Evolutionary conservation across 2,113 vertebrate species (phyloP).

Genomic region (Bettongia penicillata): DNA sequence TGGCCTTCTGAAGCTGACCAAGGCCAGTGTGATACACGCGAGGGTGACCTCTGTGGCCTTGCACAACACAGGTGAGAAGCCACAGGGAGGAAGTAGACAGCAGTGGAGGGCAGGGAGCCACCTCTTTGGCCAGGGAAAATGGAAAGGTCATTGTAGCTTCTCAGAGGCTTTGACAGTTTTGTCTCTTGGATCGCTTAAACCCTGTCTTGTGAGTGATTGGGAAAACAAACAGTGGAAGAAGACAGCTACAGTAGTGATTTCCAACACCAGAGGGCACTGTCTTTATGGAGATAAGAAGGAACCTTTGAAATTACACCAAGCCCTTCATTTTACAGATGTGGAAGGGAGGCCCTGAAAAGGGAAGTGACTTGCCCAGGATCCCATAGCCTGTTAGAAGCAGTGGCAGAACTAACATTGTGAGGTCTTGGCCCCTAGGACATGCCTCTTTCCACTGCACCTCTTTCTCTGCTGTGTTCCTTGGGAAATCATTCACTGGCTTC

Average conservation of each 20-base stretch:
- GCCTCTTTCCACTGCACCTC: neutral
- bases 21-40: constrained; percentile 91
- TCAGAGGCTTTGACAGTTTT: neutral
- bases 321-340: neutral
- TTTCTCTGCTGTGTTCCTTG: neutral
- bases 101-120: neutral
- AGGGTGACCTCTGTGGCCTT: constrained; percentile 89
- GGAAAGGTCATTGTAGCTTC: neutral
- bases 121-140: neutral
- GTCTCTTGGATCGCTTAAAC: neutral
- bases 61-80: constrained; percentile 83
- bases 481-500: neutral
- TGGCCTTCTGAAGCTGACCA: constrained; percentile 92
- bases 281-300: neutral
- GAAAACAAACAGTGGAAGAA: neutral
- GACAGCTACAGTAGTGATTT: neutral
- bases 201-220: neutral
- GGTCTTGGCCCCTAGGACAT: neutral
- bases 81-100: neutral
- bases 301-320: neutral
- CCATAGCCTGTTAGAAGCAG: neutral
- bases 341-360: neutral
- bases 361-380: neutral
- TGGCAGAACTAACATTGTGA: neutral
- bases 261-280: constrained; percentile 71